A percentile compares a stretch with the other conserved stretches of the same genome.
phyloP scores from a whole-genome alignment of 1,140 invertebrate species.

The Drosophila tani region DNA sequence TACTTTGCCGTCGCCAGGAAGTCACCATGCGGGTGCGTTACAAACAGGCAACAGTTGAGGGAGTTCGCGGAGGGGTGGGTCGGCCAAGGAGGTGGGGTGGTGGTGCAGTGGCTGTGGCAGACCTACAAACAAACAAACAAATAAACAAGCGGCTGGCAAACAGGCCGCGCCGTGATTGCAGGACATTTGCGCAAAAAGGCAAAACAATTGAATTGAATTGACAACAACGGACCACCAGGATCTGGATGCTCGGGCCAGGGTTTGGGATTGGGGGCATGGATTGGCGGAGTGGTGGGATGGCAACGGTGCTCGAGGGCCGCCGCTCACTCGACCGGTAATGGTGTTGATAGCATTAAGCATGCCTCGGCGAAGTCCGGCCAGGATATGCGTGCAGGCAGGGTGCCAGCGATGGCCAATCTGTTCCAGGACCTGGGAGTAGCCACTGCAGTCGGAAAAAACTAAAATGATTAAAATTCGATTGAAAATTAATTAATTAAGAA shows the following conservation, averaged over 20 bases:
- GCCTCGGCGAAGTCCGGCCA: slow-evolving; percentile 54
- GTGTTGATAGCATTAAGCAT: slow-evolving; percentile 80
- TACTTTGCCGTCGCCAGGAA: slow-evolving; percentile 57
- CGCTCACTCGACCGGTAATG: slow-evolving; percentile 65
- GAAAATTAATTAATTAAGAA: neutral
- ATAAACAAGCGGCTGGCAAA: slow-evolving; percentile 72
- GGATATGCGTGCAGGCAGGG: slow-evolving; percentile 64
- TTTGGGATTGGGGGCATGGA: neutral
- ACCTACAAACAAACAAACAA: slow-evolving; percentile 66
- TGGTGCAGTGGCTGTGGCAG: slow-evolving; percentile 24
- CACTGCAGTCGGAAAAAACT: neutral
- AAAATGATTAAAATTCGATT: neutral
- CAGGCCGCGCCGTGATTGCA: slow-evolving; percentile 70
- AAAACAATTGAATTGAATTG: slow-evolving; percentile 79
- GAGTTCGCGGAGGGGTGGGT: neutral
- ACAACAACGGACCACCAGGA: slow-evolving; percentile 56
- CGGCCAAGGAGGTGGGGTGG: neutral
- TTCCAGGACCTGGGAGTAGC: slow-evolving; percentile 12
- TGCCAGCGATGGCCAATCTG: slow-evolving; percentile 62
- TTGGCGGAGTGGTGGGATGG: slow-evolving; percentile 12
- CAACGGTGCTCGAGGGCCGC: slow-evolving; percentile 42
- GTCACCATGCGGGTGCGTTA: slow-evolving; percentile 56
- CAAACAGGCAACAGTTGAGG: slow-evolving; percentile 61
- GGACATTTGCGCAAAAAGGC: slow-evolving; percentile 77
- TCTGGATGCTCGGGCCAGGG: neutral